phyloP scores from a whole-genome alignment of 2,888 invertebrate species.

The Heteromyza rotundicornis region DNA sequence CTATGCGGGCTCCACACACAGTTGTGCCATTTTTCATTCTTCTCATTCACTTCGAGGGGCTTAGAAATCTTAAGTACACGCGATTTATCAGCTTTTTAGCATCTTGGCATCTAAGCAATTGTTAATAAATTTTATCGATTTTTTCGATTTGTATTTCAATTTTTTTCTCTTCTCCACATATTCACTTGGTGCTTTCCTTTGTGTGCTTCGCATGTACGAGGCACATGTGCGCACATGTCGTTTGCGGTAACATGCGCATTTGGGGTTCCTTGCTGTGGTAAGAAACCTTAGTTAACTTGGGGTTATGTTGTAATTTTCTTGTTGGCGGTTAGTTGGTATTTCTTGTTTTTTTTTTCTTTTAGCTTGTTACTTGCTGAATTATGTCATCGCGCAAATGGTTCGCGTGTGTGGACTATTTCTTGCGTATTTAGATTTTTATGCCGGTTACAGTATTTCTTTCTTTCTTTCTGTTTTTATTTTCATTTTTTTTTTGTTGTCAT shows the following conservation, averaged over 20 bases:
- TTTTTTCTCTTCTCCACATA: too few relatives aligned
- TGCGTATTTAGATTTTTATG: too few relatives aligned
- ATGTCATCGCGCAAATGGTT: too few relatives aligned
- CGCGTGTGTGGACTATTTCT: too few relatives aligned
- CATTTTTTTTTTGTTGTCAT: too few relatives aligned
- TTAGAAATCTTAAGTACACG: background rate
- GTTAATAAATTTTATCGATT: conserved; percentile 2
- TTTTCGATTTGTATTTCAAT: background rate
- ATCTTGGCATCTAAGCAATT: background rate
- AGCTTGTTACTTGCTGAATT: background rate
- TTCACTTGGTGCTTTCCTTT: too few relatives aligned
- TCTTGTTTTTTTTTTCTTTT: background rate
- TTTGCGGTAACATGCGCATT: background rate
- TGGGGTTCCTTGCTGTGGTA: background rate
- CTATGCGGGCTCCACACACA: too few relatives aligned
- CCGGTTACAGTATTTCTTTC: background rate
- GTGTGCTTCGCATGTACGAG: background rate
- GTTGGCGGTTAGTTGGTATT: background rate
- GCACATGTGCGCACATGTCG: background rate
- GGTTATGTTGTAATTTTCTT: background rate
- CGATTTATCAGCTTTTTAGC: background rate
- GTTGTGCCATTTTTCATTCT: too few relatives aligned
- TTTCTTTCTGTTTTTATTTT: too few relatives aligned
- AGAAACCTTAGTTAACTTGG: background rate
- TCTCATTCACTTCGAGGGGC: too few relatives aligned